Percentiles rank a stretch among this genome's conserved stretches.
These are phyloP conservation scores for Cacatua alba DNA, from an alignment of 2,113 vertebrate species.

Conservation along the genomic window DNA sequence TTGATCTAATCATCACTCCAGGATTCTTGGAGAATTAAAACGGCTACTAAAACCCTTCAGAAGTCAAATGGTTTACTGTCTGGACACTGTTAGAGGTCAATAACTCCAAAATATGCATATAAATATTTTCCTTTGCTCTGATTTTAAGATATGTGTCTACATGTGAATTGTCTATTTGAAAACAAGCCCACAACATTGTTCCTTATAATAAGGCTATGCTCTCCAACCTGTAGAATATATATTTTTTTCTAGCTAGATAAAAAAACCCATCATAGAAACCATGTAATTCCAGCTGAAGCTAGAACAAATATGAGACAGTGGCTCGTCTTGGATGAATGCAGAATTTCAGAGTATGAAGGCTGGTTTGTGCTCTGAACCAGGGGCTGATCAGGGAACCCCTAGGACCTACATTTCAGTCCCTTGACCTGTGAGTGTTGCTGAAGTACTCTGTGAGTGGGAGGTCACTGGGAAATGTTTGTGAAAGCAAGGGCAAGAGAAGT, in stretches of 20 bases:
- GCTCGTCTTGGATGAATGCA: neutral
- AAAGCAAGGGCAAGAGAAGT: neutral
- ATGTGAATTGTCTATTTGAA: neutral
- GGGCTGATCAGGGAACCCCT: neutral
- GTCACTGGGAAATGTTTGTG: neutral
- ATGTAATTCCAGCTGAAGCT: neutral
- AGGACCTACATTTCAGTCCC: neutral
- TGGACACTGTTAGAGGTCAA: neutral
- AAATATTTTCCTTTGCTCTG: neutral
- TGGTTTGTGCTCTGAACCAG: neutral
- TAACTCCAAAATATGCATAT: neutral
- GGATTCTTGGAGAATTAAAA: conserved; percentile 10
- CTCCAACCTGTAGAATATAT: neutral
- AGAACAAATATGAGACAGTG: neutral
- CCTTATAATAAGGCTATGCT: neutral
- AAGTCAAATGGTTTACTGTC: neutral
- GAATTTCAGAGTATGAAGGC: neutral
- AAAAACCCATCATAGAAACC: neutral
- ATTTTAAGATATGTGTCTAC: neutral
- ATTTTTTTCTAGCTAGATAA: neutral
- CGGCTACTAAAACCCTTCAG: neutral
- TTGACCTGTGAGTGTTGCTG: neutral
- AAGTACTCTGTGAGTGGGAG: neutral
- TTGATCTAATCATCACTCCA: conserved; percentile 35
- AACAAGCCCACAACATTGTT: neutral